Conservation (phyloP, 2,888 invertebrate genomes). For the Lepas anatifera region DNA sequence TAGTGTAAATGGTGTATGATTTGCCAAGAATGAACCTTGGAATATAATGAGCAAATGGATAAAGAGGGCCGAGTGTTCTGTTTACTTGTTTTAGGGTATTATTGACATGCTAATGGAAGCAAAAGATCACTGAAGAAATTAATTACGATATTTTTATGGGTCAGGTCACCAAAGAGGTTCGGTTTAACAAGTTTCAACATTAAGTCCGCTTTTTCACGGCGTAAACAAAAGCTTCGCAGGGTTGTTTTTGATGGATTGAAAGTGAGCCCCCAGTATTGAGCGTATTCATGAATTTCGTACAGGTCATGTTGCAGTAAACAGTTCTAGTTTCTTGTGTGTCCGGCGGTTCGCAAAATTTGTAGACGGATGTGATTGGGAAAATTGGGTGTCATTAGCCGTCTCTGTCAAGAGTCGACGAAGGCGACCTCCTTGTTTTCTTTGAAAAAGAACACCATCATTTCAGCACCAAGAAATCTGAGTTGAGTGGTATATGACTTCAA, state of each 20-base stretch:
- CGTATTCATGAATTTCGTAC: not conserved
- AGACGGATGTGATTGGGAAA: too few relatives aligned
- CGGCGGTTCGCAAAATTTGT: too few relatives aligned
- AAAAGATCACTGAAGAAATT: not conserved
- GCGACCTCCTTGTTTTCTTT: too few relatives aligned
- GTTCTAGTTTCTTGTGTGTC: too few relatives aligned
- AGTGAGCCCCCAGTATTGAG: not conserved
- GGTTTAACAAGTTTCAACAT: not conserved
- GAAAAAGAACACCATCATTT: too few relatives aligned
- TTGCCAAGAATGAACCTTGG: not conserved
- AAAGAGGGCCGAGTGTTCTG: too few relatives aligned
- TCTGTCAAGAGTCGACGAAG: too few relatives aligned
- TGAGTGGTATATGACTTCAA: too few relatives aligned
- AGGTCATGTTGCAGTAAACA: not conserved
- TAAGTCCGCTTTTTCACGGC: not conserved
- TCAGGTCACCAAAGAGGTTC: not conserved
- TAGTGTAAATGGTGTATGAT: not conserved
- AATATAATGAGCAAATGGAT: not conserved
- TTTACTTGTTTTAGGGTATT: not conserved
- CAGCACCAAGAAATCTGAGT: too few relatives aligned
- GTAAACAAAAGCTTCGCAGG: not conserved
- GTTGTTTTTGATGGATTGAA: not conserved
- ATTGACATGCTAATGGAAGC: not conserved
- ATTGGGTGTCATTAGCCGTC: too few relatives aligned
- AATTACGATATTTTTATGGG: not conserved